Conservation (phyloP, 1,140 invertebrate genomes). For the Calephelis nemesis region DNA sequence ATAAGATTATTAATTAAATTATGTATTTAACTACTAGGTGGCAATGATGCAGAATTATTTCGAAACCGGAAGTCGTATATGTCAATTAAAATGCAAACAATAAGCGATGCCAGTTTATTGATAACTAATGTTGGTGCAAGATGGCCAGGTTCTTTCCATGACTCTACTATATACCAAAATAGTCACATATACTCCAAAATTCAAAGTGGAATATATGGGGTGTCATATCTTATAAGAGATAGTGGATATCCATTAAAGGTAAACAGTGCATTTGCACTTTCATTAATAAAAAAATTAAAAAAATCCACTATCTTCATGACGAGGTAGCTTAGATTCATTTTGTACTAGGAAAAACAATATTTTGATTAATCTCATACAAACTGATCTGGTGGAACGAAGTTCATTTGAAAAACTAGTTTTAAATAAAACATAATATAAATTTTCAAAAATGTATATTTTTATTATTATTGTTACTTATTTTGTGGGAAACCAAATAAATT, state of each 20-base stretch:
- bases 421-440: not conserved
- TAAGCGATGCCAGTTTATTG: too few relatives aligned
- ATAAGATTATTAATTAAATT: not conserved
- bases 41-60: not conserved
- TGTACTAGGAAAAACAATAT: not conserved
- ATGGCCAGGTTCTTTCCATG: not conserved
- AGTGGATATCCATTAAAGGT: conserved; percentile 1
- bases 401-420: not conserved
- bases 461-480: not conserved
- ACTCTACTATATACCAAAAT: not conserved
- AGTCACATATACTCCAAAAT: not conserved
- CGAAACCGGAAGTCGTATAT: not conserved
- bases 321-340: too few relatives aligned
- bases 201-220: too few relatives aligned
- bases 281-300: too few relatives aligned
- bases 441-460: not conserved
- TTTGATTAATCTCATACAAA: too few relatives aligned
- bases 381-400: too few relatives aligned
- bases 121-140: not conserved
- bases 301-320: too few relatives aligned
- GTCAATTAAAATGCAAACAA: not conserved
- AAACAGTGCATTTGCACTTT: not conserved
- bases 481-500: not conserved
- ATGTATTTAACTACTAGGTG: not conserved
- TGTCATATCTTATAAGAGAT: not conserved